These are phyloP conservation scores for Dorcus hopei DNA, from an alignment of 2,888 invertebrate species.

Conservation along the genomic window DNA sequence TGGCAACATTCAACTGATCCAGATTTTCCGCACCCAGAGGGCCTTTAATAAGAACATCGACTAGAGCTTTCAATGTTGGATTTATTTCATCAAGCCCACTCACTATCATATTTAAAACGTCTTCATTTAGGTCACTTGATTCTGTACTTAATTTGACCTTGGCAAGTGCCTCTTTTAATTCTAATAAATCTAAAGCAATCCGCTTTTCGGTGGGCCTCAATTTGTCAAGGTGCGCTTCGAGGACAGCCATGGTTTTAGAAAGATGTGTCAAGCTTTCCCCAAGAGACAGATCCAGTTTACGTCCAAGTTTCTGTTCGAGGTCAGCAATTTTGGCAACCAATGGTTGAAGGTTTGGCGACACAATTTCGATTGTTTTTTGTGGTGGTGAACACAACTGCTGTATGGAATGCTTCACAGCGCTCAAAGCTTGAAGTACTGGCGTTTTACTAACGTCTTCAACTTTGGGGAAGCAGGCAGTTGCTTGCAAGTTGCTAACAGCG, in stretches of 20 bases:
- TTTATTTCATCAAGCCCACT: too few species aligned
- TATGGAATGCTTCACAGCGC: conserved; percentile 15
- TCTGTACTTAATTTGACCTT: conserved; percentile 6
- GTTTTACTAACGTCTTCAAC: conserved; percentile 10
- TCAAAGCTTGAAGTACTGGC: conserved; percentile 10
- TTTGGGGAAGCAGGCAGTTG: conserved; percentile 9
- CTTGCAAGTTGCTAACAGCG: conserved; percentile 13
- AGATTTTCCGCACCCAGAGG: too few species aligned
- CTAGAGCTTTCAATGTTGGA: too few species aligned
- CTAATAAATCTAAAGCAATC: conserved; percentile 7
- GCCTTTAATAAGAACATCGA: too few species aligned
- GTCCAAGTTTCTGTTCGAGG: conserved; percentile 11
- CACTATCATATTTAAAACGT: too few species aligned
- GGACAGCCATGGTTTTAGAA: neutral
- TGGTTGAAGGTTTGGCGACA: conserved; percentile 15
- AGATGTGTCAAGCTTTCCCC: neutral
- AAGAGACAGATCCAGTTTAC: conserved; percentile 2
- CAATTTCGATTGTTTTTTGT: conserved; percentile 1
- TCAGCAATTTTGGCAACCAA: conserved; percentile 14
- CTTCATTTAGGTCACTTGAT: neutral
- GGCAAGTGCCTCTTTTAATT: conserved; percentile 14
- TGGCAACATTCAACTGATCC: too few species aligned
- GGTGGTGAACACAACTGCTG: conserved; percentile 2
- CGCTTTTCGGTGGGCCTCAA: conserved; percentile 11
- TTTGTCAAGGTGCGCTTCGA: neutral